A percentile compares a stretch with the other conserved stretches of the same genome.
phyloP scores from a whole-genome alignment of 2,797 vertebrate genomes.

The Aldrovandia affinis region DNA sequence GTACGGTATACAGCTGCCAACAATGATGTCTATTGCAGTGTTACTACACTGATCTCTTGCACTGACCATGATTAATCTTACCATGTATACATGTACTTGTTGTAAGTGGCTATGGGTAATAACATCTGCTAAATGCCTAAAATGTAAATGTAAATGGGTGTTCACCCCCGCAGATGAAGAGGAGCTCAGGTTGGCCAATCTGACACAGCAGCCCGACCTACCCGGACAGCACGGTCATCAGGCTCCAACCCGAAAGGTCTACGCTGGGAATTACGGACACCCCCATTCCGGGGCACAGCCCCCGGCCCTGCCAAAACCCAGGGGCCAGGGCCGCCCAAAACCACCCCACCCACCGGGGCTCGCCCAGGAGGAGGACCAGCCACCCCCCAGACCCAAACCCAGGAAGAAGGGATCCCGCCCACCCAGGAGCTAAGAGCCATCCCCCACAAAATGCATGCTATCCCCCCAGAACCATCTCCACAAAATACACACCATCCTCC shows the following conservation, averaged over 20 bases:
- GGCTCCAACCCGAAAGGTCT: background rate
- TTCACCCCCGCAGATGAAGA: background rate
- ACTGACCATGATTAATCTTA: too few species aligned
- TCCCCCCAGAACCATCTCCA: background rate
- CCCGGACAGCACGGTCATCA: background rate
- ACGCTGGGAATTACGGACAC: background rate
- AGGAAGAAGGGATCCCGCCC: conserved; percentile 8
- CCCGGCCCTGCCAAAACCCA: background rate
- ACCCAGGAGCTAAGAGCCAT: background rate
- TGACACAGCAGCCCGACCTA: conserved; percentile 5
- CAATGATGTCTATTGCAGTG: too few species aligned
- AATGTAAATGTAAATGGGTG: too few species aligned
- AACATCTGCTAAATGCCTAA: too few species aligned
- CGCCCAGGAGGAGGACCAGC: background rate
- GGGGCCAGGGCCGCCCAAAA: conserved; percentile 26
- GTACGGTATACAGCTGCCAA: too few species aligned
- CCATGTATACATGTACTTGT: too few species aligned
- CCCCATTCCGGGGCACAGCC: background rate
- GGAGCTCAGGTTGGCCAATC: conserved; percentile 8
- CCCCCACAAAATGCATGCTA: background rate
- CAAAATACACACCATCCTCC: background rate
- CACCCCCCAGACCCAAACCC: conserved; percentile 2
- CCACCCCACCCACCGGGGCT: background rate
- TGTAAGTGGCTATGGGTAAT: too few species aligned
- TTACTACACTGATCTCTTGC: too few species aligned